These are phyloP conservation scores for Phallusia fumigata DNA, from an alignment of 23 tunicate genomes.

Conservation along the genomic window DNA sequence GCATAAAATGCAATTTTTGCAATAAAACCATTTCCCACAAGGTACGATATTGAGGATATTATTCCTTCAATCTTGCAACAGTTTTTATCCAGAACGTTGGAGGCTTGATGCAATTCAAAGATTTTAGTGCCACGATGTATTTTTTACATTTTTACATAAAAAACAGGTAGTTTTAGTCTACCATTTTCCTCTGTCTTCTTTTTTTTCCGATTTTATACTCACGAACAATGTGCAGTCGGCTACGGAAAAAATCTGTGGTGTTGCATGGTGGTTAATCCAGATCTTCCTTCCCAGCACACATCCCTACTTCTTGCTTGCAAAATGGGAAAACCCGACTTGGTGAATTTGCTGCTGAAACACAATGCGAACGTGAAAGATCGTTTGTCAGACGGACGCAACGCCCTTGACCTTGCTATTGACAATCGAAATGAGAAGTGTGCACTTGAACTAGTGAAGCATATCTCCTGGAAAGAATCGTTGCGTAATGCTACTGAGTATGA, in stretches of 20 bases:
- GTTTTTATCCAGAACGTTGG: no score
- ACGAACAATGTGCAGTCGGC: no score
- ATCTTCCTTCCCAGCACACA: conserved; percentile 22
- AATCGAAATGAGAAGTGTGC: conserved; percentile 37
- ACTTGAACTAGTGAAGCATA: conserved; percentile 15
- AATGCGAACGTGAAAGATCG: conserved; percentile 42
- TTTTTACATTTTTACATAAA: neutral
- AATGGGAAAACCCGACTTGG: conserved; percentile 15
- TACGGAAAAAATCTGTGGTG: neutral
- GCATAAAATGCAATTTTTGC: no score
- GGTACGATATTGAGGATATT: no score
- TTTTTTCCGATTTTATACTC: no score
- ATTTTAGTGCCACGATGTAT: neutral
- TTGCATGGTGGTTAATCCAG: neutral
- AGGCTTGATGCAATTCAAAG: neutral
- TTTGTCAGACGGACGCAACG: conserved; percentile 44
- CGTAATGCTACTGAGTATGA: conserved; percentile 17
- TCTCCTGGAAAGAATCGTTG: conserved; percentile 34
- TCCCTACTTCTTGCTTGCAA: conserved; percentile 42
- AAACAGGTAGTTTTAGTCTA: no score
- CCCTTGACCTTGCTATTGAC: conserved; percentile 61
- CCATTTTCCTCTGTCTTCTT: no score
- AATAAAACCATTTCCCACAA: no score
- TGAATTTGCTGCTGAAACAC: conserved; percentile 20
- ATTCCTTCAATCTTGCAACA: no score